phyloP scores from a whole-genome alignment of 2,113 vertebrate species.

The Myiozetetes cayanensis region DNA sequence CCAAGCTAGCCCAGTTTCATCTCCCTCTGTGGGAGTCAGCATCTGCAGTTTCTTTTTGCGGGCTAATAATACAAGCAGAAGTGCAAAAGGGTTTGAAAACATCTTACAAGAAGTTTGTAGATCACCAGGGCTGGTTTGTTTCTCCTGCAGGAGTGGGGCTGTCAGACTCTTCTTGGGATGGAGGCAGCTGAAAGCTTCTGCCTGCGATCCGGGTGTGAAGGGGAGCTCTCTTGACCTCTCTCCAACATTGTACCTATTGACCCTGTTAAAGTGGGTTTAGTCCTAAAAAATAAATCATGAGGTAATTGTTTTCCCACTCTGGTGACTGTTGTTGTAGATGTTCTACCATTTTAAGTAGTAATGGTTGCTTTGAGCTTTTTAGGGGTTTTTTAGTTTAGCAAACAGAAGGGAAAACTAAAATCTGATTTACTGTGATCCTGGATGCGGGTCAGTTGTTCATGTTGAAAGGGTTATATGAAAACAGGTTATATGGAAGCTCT shows the following conservation, averaged over 20 bases:
- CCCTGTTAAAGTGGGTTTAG: neutral
- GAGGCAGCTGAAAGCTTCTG: neutral
- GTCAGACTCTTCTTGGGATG: neutral
- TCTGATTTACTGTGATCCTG: neutral
- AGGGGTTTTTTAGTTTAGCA: neutral
- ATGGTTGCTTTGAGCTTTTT: neutral
- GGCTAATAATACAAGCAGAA: neutral
- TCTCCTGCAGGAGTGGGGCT: neutral
- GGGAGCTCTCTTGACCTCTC: neutral
- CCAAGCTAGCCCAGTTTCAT: neutral
- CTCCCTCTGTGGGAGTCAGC: neutral
- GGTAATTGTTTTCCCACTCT: neutral
- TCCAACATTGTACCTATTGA: neutral
- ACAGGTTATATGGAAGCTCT: neutral
- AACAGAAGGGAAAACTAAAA: neutral
- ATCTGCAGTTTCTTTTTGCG: neutral
- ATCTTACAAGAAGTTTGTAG: neutral
- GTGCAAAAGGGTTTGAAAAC: neutral
- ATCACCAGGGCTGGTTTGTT: neutral
- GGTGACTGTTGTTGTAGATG: fast-evolving
- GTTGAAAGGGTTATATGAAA: neutral
- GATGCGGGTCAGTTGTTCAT: neutral
- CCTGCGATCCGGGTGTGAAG: neutral
- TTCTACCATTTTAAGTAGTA: neutral
- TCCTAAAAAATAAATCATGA: neutral